These are phyloP conservation scores for Halcyon malimbica DNA, from an alignment of 2,113 vertebrate genomes.

Conservation along the genomic window DNA sequence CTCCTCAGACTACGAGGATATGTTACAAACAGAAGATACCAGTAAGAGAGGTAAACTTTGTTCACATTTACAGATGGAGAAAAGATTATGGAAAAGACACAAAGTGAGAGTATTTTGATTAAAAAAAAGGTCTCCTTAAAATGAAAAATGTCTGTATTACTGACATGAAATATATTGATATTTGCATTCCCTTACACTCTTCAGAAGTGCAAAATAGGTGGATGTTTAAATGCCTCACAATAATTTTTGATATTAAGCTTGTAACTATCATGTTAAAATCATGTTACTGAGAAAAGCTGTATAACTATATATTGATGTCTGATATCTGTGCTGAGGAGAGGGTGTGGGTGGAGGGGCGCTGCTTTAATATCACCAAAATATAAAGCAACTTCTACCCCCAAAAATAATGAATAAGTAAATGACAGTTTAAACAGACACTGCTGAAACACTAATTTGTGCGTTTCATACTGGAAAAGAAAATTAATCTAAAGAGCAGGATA, in stretches of 20 bases:
- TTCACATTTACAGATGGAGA: neutral
- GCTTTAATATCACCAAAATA: neutral
- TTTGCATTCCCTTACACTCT: neutral
- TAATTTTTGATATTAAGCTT: neutral
- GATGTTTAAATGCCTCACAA: neutral
- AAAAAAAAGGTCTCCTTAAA: neutral
- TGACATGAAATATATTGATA: neutral
- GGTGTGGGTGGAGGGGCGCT: accelerated
- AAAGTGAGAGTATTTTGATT: neutral
- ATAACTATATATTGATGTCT: neutral
- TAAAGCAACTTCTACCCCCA: neutral
- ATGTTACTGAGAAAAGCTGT: neutral
- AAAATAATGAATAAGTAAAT: neutral
- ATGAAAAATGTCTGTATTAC: neutral
- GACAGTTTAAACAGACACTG: neutral
- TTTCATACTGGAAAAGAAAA: neutral
- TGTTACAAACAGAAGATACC: neutral
- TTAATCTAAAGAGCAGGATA: neutral
- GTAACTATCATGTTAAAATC: neutral
- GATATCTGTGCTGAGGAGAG: neutral
- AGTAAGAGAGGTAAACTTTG: neutral
- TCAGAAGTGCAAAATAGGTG: neutral
- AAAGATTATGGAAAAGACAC: neutral
- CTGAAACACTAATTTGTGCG: neutral
- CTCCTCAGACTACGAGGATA: neutral